Base-by-base conservation (phyloP, 2,888 invertebrate species). In the Lycocerus yunnanus region DNA sequence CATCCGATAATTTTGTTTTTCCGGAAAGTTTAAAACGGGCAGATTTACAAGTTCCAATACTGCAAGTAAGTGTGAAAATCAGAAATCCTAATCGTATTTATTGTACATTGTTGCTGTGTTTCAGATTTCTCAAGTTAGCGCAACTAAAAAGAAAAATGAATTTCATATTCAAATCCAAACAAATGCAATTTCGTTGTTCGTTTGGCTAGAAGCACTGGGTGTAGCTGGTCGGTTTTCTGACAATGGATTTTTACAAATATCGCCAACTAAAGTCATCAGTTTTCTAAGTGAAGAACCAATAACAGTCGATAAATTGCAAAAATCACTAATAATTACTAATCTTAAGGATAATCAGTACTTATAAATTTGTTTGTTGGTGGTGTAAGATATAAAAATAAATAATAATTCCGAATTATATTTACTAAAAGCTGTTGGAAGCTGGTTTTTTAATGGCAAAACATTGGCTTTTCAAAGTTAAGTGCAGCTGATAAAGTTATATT, bases 1-100 rank as follows among this genome's bases (percentile, higher is more conserved):
- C 92, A 3, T 92, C 94, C 0, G 87, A 89, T 72, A 95, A 94
- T 84, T 93, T 91, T 80, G 86, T 93, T 3, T 93, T 94, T 81
- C 93, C 93, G 0, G 87, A 84, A 58, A 86, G 89, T 15, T 87
- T 93, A 60, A 91, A 92, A 80, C 82, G 88, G 58, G 87, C 90
- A 1, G 85, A 86, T 74, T 84, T 93, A 60, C 85, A 82, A 63
- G 81, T 86, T 78, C 91, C 93, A 1, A 85, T 86, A n/a, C 86
- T 94, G 60, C 83, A 87, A 84, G 93, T 70, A 69, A 68, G 43
- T 43, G n/a, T 4, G n/a, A 43, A 43, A 43, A 43, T n/a, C 0
- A 43, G 8, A 8, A n/a, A 43, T n/a, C 13, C 2, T 43, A n/a
- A 21, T n/a, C 1, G n/a, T n/a, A n/a, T 43, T 43, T 8, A 43